Evolutionary conservation across 2,797 vertebrate species (phyloP), one percentile per base, ranked within the genome.

Genomic region (Pseudocheirus occidentalis): DNA sequence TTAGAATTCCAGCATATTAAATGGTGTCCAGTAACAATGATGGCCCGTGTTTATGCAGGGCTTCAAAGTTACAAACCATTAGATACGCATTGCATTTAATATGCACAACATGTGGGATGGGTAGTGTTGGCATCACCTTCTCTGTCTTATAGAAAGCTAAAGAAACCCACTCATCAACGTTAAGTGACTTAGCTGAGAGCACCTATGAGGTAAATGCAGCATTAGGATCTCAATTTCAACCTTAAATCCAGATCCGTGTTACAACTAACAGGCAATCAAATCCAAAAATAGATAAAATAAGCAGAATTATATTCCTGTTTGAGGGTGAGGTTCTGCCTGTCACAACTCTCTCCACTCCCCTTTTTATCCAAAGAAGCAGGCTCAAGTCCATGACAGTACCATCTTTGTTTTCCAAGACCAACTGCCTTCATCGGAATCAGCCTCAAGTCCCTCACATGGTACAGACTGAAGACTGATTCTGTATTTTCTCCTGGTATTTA

Each of bases 291-390:
- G 73, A 81, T 21, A 27, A 81, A 81, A 81, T 31, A 21, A 62
- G 66, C 62, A 12, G 27, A 27, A 6, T 53, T 9, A 89, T n/a
- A 10, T 18, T 58, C 18, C 81, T 3, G 12, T 1, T 14, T 40
- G 5, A 4, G 27, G 18, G n/a, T 2, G 5, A 29, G 73, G 53
- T 57, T 0, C 9, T 1, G 55, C 55, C 0, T 40, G 11, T 0
- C 90, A 29, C 87, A 0, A 21, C 12, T 31, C 55, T 10, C 0
- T 0, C 50, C 73, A 81, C 40, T 81, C 18, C 40, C 73, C 29
- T 62, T 46, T 40, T 81, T 81, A 81, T 81, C 40, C 73, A 81
- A 46, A 21, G 73, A 81, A 81, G 73, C 0, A 0, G 21, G 28
- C 94, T 24, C 1, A 0, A 9, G 18, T 0, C 62, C 14, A 7